Percentiles rank a stretch among this genome's conserved stretches.
These are phyloP conservation scores for Eristalinus aeneus DNA, from an alignment of 2,888 invertebrate species.

Conservation along the genomic window DNA sequence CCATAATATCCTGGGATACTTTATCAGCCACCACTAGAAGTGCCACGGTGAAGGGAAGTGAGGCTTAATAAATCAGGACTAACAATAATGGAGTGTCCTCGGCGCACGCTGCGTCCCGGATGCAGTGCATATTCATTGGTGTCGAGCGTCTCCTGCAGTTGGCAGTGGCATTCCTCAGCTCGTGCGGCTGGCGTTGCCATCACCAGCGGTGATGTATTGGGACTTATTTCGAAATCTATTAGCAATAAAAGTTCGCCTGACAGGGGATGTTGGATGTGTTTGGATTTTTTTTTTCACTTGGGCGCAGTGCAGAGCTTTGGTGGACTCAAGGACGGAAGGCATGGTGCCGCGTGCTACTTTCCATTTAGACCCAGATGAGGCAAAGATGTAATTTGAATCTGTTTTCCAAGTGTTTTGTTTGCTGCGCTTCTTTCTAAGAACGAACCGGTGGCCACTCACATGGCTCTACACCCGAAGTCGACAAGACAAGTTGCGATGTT, in stretches of 20 bases:
- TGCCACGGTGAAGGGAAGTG: constrained; percentile 22
- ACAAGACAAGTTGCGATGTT: no score
- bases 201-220: constrained; percentile 31
- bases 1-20: constrained; percentile 64
- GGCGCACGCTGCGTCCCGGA: constrained; percentile 42
- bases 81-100: constrained; percentile 67
- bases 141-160: constrained; percentile 24
- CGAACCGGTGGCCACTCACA: no score
- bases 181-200: neutral
- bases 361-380: no score
- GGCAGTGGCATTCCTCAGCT: constrained; percentile 21
- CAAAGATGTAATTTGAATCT: no score
- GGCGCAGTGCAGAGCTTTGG: neutral
- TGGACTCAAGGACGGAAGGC: neutral
- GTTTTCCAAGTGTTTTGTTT: no score
- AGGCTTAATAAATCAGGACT: constrained; percentile 67
- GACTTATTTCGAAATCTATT: constrained; percentile 39
- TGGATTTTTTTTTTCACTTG: neutral
- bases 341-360: neutral
- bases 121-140: constrained; percentile 59
- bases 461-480: no score
- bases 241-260: constrained; percentile 44
- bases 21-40: constrained; percentile 63
- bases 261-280: constrained; percentile 27
- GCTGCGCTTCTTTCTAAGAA: no score